Evolutionary conservation across 2,113 vertebrate species (phyloP).

Genomic region (Tautogolabrus adspersus): DNA sequence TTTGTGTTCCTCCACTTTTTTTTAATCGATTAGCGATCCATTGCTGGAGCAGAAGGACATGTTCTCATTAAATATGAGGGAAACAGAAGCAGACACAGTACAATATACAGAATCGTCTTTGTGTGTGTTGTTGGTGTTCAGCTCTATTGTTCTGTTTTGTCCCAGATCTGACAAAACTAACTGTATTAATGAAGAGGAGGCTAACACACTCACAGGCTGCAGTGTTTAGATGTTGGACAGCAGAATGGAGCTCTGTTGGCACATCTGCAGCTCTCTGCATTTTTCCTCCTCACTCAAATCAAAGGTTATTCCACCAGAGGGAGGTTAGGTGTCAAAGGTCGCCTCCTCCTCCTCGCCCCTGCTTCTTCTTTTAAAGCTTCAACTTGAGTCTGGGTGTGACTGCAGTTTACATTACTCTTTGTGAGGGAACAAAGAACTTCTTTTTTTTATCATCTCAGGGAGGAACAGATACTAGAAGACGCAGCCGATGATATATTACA

Average conservation of each 20-base stretch:
- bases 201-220: neutral
- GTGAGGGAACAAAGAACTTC: conserved; percentile 32
- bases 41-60: conserved; percentile 1
- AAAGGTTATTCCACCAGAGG: conserved; percentile 62
- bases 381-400: conserved; percentile 29
- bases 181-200: conserved; percentile 65
- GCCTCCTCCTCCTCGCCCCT: conserved; percentile 9
- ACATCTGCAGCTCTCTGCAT: conserved; percentile 72
- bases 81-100: neutral
- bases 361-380: conserved; percentile 27
- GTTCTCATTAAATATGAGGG: conserved; percentile 13
- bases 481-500: neutral
- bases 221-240: conserved; percentile 61
- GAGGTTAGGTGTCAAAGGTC: conserved; percentile 58
- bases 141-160: conserved; percentile 73
- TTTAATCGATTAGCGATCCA: neutral
- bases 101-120: conserved; percentile 26
- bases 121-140: conserved; percentile 30
- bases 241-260: conserved; percentile 73
- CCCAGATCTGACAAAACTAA: conserved; percentile 72
- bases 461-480: neutral
- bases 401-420: conserved; percentile 16
- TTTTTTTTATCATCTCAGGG: conserved; percentile 1
- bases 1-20: neutral
- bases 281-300: conserved; percentile 43